Evolutionary conservation across 2,797 vertebrate genomes (phyloP).

Genomic region (Poeciliopsis presidionis): DNA sequence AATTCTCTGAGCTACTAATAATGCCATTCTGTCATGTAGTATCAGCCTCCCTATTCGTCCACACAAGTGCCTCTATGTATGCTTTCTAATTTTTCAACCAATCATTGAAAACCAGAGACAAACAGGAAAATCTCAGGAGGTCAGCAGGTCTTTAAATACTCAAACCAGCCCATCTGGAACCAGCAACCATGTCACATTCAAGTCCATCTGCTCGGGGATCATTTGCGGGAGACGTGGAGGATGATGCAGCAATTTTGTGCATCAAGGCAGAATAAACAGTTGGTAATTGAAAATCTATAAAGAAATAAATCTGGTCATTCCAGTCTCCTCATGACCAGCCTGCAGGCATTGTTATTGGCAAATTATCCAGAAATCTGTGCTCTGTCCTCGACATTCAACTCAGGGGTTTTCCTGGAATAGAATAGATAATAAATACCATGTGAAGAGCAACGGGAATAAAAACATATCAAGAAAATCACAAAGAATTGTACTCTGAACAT

Average conservation of each 20-base stretch:
- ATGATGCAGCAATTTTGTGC: neutral
- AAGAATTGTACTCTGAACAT: neutral
- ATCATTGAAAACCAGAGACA: neutral
- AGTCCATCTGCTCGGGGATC: neutral
- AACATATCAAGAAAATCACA: neutral
- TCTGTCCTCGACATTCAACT: neutral
- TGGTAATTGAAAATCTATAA: conserved; percentile 1
- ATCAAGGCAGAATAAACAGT: conserved; percentile 1
- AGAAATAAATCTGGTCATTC: neutral
- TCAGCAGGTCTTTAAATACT: conserved; percentile 1
- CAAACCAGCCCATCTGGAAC: conserved; percentile 1
- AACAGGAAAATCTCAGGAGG: neutral
- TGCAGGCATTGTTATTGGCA: neutral
- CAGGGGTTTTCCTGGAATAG: neutral
- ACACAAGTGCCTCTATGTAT: neutral
- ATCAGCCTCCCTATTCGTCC: neutral
- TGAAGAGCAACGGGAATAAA: neutral
- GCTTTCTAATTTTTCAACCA: neutral
- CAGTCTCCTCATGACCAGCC: neutral
- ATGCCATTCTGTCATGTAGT: neutral
- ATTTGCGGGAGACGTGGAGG: neutral
- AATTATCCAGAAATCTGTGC: neutral
- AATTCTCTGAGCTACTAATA: neutral
- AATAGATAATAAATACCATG: neutral
- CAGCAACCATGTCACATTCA: conserved; percentile 9